Conservation (phyloP, 2,797 vertebrate genomes). For the Pseudochirops corinnae region DNA sequence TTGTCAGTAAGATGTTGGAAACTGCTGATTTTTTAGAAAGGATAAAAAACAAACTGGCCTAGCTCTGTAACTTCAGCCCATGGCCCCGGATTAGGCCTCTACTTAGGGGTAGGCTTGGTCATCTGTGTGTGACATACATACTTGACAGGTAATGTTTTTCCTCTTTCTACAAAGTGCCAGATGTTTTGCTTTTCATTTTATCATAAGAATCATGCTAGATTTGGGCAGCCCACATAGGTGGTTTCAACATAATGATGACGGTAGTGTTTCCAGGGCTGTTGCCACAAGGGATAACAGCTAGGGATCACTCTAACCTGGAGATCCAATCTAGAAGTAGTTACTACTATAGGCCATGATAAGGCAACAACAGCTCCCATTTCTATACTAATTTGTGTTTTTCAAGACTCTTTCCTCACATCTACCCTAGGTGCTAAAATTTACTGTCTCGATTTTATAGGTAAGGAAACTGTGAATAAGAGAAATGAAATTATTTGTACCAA, state of each 20-base stretch:
- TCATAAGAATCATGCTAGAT: not conserved
- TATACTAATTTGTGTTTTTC: not conserved
- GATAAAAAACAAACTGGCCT: not conserved
- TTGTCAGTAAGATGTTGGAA: not conserved
- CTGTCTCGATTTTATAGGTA: not conserved
- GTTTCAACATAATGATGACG: fast-evolving
- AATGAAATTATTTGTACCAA: not conserved
- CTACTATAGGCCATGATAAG: not conserved
- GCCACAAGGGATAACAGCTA: fast-evolving
- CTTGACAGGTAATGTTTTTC: slow-evolving; percentile 23
- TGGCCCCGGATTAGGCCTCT: not conserved
- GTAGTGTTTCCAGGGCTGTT: too few species aligned
- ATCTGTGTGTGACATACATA: not conserved
- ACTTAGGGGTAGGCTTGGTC: not conserved
- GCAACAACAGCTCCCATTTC: not conserved
- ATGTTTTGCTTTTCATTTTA: not conserved
- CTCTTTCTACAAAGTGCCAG: not conserved
- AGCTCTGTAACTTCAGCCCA: not conserved
- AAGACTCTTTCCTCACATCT: not conserved
- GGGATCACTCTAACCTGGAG: not conserved
- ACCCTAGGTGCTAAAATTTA: not conserved
- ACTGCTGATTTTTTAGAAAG: not conserved
- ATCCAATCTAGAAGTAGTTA: fast-evolving
- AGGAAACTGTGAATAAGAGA: not conserved
- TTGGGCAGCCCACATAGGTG: fast-evolving